Evolutionary conservation across 2,888 invertebrate species (phyloP), one percentile per base, ranked within the genome.

Genomic region (Andrena bucephala): DNA sequence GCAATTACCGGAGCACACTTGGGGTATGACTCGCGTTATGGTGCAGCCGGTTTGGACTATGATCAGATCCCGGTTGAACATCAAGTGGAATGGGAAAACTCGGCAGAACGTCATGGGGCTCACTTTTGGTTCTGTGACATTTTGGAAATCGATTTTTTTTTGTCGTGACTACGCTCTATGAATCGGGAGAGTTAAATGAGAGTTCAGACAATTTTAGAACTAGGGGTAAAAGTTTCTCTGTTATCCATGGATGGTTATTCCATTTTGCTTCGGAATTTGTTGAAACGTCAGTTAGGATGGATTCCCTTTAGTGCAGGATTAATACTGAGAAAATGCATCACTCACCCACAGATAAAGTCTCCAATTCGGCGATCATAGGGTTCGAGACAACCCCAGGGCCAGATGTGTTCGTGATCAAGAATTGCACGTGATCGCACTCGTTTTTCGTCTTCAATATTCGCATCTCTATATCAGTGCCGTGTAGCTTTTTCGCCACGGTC

Each of bases 81-180:
- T 98, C 89, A 99, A 95, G 93, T 99, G 99, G 94, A 99, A 99
- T 0, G 99, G 99, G 93, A 99, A 99, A 24, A 99, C 97, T 82
- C 97, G 96, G 94, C 98, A 98, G 94, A 99, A 99, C 4, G 99
- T 99, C 24, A 97, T 96, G 27, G 98, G 98, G 89, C 97, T 97
- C 77, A 98, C 97, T 95, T 97, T 98, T 13, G 98, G 97, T 88
- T 97, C 98, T 98, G 94, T 24, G 85, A 85, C 54, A 69, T 67
- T 54, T 74, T 54, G 8, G 29, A 33, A 24, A 29, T 54, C 1
- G 33, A 33, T 48, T 24, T 6, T 10, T 79, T 36, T 42, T 2
- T 2, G 27, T 7, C 5, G 31, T 50, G 2, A n/a, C 8, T n/a
- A 52, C 20, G 52, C 52, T 42, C 4, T 42, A 5, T 42, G 13